Evolutionary conservation across 1,140 invertebrate genomes (phyloP).

Genomic region (Ips typographus): DNA sequence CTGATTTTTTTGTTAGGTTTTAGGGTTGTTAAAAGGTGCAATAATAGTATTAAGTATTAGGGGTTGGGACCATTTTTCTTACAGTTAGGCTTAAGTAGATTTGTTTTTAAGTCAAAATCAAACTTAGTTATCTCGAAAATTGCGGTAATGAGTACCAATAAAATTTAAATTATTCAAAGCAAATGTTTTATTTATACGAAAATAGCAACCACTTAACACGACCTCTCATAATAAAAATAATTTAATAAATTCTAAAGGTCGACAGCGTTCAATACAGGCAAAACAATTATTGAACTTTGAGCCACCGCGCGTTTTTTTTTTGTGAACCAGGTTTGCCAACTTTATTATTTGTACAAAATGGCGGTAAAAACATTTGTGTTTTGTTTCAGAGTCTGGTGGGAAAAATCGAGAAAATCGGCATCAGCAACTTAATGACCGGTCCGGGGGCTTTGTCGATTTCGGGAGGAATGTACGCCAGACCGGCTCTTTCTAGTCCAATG

Average conservation of each 20-base stretch:
- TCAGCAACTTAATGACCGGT: slow-evolving; percentile 67
- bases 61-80: too few species aligned
- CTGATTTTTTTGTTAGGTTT: too few species aligned
- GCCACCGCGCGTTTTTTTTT: slow-evolving; percentile 1
- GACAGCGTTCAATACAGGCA: slow-evolving; percentile 2
- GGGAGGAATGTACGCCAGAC: slow-evolving; percentile 58
- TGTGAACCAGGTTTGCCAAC: slow-evolving; percentile 15
- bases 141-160: too few species aligned
- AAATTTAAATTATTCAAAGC: too few species aligned
- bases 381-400: slow-evolving; percentile 60
- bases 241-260: slow-evolving; percentile 11
- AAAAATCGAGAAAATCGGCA: slow-evolving; percentile 68
- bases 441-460: slow-evolving; percentile 59
- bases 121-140: too few species aligned
- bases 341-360: slow-evolving; percentile 4
- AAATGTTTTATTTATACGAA: too few species aligned
- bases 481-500: slow-evolving; percentile 68
- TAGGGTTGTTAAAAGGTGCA: too few species aligned
- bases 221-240: too few species aligned
- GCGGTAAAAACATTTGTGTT: background rate
- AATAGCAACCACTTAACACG: too few species aligned
- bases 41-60: too few species aligned
- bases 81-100: too few species aligned
- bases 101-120: too few species aligned
- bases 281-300: slow-evolving; percentile 15